phyloP scores from a whole-genome alignment of 2,888 invertebrate genomes.

The Heliconius ethilla region DNA sequence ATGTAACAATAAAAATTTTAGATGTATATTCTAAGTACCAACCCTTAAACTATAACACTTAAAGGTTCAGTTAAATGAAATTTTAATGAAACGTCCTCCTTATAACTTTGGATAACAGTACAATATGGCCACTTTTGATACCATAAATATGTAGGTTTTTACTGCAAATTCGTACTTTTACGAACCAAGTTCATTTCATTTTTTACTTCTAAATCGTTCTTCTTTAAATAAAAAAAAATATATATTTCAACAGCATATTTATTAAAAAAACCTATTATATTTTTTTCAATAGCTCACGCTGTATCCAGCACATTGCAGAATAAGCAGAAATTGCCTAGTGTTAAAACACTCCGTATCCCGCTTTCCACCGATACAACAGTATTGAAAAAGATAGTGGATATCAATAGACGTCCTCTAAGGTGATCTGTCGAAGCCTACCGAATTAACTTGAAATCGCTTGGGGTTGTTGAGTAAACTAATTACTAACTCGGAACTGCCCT shows the following conservation, averaged over 20 bases:
- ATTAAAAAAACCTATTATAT: too few relatives aligned
- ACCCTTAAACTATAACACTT: neutral
- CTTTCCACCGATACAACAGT: neutral
- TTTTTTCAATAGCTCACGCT: too few relatives aligned
- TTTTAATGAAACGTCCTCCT: neutral
- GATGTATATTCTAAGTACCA: neutral
- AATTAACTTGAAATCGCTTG: constrained; percentile 36
- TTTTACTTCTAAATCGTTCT: too few relatives aligned
- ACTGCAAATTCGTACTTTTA: too few relatives aligned
- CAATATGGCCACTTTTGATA: neutral
- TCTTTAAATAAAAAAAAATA: too few relatives aligned
- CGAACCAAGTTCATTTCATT: too few relatives aligned
- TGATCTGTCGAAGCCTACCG: constrained; percentile 28
- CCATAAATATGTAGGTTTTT: neutral
- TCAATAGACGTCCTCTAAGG: constrained; percentile 28
- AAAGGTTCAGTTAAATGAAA: neutral
- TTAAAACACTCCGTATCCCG: neutral
- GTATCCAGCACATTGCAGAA: neutral
- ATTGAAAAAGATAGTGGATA: constrained; percentile 10
- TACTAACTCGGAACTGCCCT: constrained; percentile 40
- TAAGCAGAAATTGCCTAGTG: neutral
- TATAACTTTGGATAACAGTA: neutral
- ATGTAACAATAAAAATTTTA: neutral
- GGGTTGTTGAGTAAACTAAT: constrained; percentile 41
- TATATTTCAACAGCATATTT: too few relatives aligned